These are phyloP conservation scores for Morelia viridis DNA, from an alignment of 2,797 vertebrate species.

Conservation along the genomic window DNA sequence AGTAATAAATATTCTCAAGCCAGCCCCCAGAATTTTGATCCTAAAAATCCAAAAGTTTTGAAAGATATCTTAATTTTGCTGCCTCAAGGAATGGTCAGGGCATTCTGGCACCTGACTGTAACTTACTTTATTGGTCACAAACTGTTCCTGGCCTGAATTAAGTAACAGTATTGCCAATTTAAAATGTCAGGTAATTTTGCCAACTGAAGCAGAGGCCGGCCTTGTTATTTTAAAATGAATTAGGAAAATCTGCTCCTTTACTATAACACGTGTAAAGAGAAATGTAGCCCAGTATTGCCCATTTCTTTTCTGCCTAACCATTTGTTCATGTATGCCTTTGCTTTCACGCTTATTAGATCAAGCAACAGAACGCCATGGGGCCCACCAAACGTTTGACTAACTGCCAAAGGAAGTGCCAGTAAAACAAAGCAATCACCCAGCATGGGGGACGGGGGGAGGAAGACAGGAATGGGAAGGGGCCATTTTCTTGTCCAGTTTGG, in stretches of 20 bases:
- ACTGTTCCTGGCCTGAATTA: neutral
- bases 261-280: neutral
- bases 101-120: neutral
- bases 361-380: neutral
- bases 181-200: neutral
- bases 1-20: neutral
- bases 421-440: neutral
- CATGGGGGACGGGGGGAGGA: neutral
- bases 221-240: neutral
- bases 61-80: neutral
- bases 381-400: neutral
- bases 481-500: neutral
- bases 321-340: neutral
- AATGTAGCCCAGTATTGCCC: neutral
- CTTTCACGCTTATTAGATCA: neutral
- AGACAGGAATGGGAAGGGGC: neutral
- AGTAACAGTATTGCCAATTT: neutral
- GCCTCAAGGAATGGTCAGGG: neutral
- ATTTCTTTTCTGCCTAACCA: neutral
- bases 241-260: neutral
- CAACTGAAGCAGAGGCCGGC: neutral
- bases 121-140: neutral
- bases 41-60: neutral
- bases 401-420: neutral
- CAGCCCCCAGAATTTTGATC: neutral